Evolutionary conservation across 2,888 invertebrate species (phyloP), one percentile per base, ranked within the genome.

Genomic region (Macrosiphum euphorbiae): DNA sequence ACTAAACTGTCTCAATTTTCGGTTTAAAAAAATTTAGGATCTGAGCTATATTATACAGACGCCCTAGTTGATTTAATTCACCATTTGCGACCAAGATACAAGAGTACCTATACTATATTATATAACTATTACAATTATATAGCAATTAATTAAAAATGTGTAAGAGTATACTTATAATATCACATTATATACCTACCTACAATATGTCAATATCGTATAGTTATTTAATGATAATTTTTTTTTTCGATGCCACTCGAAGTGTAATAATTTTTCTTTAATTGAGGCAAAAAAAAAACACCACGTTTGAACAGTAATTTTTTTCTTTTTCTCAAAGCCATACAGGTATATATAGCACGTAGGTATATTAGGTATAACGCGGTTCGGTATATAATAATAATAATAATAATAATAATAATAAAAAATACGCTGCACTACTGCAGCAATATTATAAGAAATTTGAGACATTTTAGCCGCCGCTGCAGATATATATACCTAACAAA

Each of bases 391-490:
- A 58, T 58, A 26, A 26, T 58, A 58, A 58, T 67, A 35, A 20
- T 20, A 78, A n/a, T n/a, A n/a, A 55, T 55, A 55, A 58, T 58
- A 26, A 26, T 58, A 58, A 58, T 67, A 35, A 20, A 8, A 78
- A 35, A 35, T 78, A 78, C 78, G 78, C 20, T 78, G 78, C 78
- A 78, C 78, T 78, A 78, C 78, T 78, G 78, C 78, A n/a, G 26
- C 26, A 58, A 7, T 26, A 78, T 20, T 26, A 78, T 20, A 35
- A 35, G 78, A 78, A 78, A 78, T 78, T 78, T 35, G 78, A 78
- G 78, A 78, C 78, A 78, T 78, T 78, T 78, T 78, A 78, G 78
- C 78, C 78, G 78, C 78, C 35, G 78, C 78, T 78, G 78, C 35
- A 35, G 78, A 35, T 35, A 78, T 78, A 78, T 78, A 78, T 78